Conservation (phyloP, 2,113 vertebrate genomes). For the Myanophis thanlyinensis region DNA sequence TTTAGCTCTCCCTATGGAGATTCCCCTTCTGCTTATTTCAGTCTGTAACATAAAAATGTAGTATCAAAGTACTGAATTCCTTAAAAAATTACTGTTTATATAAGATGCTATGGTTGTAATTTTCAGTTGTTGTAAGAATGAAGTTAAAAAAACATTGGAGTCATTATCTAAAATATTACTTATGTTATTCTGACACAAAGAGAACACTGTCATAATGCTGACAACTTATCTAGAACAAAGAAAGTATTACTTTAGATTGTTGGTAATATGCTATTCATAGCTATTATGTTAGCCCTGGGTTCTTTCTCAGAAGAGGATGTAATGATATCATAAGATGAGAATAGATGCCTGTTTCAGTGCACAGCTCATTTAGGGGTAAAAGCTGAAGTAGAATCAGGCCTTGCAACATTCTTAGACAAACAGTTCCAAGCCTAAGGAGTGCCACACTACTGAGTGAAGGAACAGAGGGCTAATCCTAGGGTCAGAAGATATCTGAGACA, state of each 20-base stretch:
- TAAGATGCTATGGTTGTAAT: background rate
- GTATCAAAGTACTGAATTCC: background rate
- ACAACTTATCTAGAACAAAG: background rate
- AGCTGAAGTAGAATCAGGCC: background rate
- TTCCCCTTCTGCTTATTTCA: background rate
- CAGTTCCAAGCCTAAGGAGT: background rate
- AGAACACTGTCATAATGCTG: background rate
- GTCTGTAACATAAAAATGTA: background rate
- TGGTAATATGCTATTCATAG: background rate
- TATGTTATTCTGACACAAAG: background rate
- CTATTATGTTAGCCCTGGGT: background rate
- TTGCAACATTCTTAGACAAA: background rate
- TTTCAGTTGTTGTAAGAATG: background rate
- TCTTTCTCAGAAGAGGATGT: background rate
- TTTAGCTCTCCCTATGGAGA: background rate
- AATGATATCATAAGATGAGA: background rate
- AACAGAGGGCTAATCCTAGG: background rate
- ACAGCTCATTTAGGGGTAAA: background rate
- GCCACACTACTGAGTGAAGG: background rate
- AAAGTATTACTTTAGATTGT: background rate
- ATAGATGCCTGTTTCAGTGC: background rate
- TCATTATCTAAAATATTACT: background rate
- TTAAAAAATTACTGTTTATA: background rate
- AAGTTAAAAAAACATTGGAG: background rate
- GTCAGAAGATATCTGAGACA: background rate